phyloP scores from a whole-genome alignment of 2,113 vertebrate species.

The Zonotrichia leucophrys region DNA sequence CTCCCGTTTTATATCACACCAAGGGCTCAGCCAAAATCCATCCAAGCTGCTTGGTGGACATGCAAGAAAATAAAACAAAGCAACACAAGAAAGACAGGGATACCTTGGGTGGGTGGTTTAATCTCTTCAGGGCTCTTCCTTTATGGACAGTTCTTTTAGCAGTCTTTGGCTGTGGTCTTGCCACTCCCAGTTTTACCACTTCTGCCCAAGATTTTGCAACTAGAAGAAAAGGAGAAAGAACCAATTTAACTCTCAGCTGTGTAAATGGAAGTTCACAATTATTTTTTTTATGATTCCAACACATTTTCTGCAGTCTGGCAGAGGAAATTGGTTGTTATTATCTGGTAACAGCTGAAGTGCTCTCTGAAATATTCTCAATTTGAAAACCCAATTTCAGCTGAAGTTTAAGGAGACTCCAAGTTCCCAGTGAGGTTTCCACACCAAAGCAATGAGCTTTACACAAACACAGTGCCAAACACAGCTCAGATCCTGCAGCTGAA shows the following conservation, averaged over 20 bases:
- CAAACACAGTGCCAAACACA: neutral
- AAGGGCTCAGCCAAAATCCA: neutral
- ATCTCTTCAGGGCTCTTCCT: slow-evolving; percentile 45
- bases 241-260: neutral
- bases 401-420: neutral
- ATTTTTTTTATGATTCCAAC: neutral
- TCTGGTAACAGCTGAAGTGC: neutral
- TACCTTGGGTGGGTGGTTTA: slow-evolving; percentile 63
- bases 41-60: neutral
- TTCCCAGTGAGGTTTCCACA: neutral
- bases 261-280: neutral
- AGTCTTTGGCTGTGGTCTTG: slow-evolving; percentile 63
- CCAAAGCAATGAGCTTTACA: neutral
- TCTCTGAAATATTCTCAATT: neutral
- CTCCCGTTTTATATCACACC: neutral
- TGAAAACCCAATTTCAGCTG: neutral
- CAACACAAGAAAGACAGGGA: neutral
- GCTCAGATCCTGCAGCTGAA: neutral
- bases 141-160: slow-evolving; percentile 34
- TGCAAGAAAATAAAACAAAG: neutral
- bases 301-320: neutral
- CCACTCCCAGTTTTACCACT: slow-evolving; percentile 81
- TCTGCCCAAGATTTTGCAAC: slow-evolving; percentile 82
- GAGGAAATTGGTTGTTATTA: neutral
- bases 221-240: slow-evolving; percentile 28